phyloP scores from a whole-genome alignment of 2,113 vertebrate genomes.

The Aegithalos caudatus region DNA sequence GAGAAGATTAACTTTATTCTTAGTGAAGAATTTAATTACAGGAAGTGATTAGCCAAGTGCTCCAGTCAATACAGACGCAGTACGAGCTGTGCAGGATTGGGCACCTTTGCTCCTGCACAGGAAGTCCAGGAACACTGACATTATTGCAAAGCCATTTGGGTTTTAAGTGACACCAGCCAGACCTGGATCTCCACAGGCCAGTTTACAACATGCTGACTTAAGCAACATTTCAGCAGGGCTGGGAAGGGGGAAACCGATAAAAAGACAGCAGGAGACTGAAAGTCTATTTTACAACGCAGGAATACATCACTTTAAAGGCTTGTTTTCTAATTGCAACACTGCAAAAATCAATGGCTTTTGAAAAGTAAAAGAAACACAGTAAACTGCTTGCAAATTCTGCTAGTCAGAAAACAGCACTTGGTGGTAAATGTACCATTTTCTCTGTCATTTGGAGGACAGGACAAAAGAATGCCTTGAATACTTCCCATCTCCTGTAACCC shows the following conservation, averaged over 20 bases:
- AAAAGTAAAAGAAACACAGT: background rate
- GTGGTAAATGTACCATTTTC: background rate
- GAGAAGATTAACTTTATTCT: constrained; percentile 70
- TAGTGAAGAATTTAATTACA: constrained; percentile 65
- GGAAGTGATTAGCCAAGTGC: constrained; percentile 63
- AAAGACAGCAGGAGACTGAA: constrained; percentile 24
- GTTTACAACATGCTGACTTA: constrained; percentile 33
- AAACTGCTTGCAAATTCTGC: background rate
- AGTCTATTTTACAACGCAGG: constrained; percentile 21
- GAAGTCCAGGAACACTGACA: background rate
- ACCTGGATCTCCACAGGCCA: background rate
- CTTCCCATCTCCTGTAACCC: background rate
- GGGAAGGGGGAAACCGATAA: constrained; percentile 1
- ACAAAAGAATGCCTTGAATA: background rate
- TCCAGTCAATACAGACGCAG: constrained; percentile 21
- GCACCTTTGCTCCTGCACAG: background rate
- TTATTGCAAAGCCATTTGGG: background rate
- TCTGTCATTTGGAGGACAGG: background rate
- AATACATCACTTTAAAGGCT: background rate
- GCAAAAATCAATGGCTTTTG: constrained; percentile 53
- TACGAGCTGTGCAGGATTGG: background rate
- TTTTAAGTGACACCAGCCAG: background rate
- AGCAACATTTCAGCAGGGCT: background rate
- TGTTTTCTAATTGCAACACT: constrained; percentile 15
- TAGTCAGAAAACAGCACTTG: background rate